Evolutionary conservation across 2,888 invertebrate genomes (phyloP).

Genomic region (Dicyrtoma fusca): DNA sequence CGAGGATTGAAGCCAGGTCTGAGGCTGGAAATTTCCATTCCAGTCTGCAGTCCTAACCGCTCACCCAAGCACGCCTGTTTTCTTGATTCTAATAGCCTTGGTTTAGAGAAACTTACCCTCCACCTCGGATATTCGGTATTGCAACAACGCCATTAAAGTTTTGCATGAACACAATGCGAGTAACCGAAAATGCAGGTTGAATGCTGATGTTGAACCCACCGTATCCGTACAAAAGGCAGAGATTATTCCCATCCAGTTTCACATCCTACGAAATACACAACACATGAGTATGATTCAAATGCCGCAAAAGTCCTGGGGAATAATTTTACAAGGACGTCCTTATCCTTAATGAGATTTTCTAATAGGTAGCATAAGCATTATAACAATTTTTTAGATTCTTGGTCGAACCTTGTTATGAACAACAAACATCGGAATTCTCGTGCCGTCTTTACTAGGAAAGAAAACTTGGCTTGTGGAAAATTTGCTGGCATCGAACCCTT

Average conservation of each 20-base stretch:
- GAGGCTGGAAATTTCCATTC: no score
- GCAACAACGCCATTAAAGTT: conserved; percentile 87
- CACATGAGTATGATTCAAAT: no score
- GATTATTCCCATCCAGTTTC: conserved; percentile 69
- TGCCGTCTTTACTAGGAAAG: conserved; percentile 89
- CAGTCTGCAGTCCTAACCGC: no score
- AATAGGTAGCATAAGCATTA: no score
- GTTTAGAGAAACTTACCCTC: conserved; percentile 70
- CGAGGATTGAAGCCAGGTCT: no score
- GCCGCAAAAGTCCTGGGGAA: no score
- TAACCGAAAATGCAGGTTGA: conserved; percentile 86
- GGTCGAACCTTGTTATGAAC: conserved; percentile 79
- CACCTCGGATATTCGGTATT: conserved; percentile 92
- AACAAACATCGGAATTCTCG: conserved; percentile 94
- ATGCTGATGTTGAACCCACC: conserved; percentile 94
- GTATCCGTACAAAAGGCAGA: conserved; percentile 91
- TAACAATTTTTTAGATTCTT: no score
- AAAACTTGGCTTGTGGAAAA: conserved; percentile 89
- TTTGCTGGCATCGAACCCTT: conserved; percentile 75
- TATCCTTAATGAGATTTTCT: no score
- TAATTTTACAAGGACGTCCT: no score
- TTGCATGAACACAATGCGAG: conserved; percentile 84
- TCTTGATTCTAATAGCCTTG: no score
- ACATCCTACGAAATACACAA: conserved; percentile 34
- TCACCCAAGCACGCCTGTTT: no score